Base-by-base conservation (phyloP, 2,113 vertebrate genomes). In the Aldabrachelys gigantea region DNA sequence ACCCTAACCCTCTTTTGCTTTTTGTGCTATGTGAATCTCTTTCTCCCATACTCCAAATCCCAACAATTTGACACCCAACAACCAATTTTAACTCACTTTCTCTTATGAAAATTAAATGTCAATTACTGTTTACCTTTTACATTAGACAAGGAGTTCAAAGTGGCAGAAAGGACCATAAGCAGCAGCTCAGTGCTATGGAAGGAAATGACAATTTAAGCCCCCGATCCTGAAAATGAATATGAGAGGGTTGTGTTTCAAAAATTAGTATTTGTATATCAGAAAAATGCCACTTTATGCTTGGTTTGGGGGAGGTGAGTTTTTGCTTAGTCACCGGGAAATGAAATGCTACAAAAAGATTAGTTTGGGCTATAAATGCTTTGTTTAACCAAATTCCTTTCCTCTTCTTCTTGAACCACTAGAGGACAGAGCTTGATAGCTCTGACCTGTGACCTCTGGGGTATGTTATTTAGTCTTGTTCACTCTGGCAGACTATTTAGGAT, bases 191-290 rank as follows among this genome's bases (percentile, higher is more conserved):
- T 79, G 59, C 13, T 3, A 3, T 59, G 75, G 44, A 75, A 84
- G 16, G 47, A 35, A 91, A 16, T 75, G 47, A 90, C 82, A 82
- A 82, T 22, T n/a, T 86, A 80, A 90, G 59, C n/a, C n/a, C 54
- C 86, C 79, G 82, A 62, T 90, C 38, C 59, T 82, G 84, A 16
- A 75, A n/a, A 13, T 80, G 57, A 92, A 89, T n/a, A 16, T 53
- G 87, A 35, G 52, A 88, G 81, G 82, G 86, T 53, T 83, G 50
- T 91, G 95, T 88, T 91, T 86, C 69, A 88, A 93, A 84, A n/a
- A 72, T 5, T 57, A 6, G 19, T 87, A 82, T 72, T 76, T 89
- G 29, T 47, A 7, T 35, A 89, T n/a, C 38, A 90, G 85, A 82
- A 35, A 92, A 92, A 65, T 76, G 82, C 8, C 52, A 38, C 47